Conservation (phyloP, 2,113 vertebrate species). For the Passer domesticus region DNA sequence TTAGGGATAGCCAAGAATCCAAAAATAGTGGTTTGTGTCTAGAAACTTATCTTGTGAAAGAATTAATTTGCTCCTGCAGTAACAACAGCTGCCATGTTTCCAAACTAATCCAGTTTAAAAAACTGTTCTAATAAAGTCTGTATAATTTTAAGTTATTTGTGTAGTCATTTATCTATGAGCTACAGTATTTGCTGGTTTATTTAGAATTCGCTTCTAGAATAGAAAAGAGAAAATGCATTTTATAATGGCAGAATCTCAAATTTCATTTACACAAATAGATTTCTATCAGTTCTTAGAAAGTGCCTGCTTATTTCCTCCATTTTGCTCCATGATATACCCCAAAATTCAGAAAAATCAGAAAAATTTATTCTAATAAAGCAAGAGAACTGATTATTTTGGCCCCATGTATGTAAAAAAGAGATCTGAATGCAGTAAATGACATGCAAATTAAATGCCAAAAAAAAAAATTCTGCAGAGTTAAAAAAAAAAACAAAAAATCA, state of each 20-base stretch:
- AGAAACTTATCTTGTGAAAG: not conserved
- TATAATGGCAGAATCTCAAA: not conserved
- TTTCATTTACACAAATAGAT: not conserved
- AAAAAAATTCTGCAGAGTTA: not conserved
- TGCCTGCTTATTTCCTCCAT: not conserved
- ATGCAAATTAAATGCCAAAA: not conserved
- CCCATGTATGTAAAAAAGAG: not conserved
- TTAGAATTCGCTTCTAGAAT: not conserved
- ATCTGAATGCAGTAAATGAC: not conserved
- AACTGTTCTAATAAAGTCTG: not conserved
- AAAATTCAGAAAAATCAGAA: not conserved
- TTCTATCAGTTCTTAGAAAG: not conserved
- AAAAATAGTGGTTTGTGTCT: not conserved
- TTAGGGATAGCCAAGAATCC: not conserved
- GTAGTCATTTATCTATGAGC: not conserved
- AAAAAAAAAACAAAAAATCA: not conserved
- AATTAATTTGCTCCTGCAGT: not conserved
- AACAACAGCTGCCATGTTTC: not conserved
- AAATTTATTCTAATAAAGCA: not conserved
- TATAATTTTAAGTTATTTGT: not conserved
- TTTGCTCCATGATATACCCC: not conserved
- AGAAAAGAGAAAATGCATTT: slow-evolving; percentile 14
- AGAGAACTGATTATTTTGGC: slow-evolving; percentile 26
- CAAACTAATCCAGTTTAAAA: not conserved
- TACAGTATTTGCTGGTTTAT: not conserved